Evolutionary conservation across 2,113 vertebrate species (phyloP).

Genomic region (Odontophorus gujanensis): DNA sequence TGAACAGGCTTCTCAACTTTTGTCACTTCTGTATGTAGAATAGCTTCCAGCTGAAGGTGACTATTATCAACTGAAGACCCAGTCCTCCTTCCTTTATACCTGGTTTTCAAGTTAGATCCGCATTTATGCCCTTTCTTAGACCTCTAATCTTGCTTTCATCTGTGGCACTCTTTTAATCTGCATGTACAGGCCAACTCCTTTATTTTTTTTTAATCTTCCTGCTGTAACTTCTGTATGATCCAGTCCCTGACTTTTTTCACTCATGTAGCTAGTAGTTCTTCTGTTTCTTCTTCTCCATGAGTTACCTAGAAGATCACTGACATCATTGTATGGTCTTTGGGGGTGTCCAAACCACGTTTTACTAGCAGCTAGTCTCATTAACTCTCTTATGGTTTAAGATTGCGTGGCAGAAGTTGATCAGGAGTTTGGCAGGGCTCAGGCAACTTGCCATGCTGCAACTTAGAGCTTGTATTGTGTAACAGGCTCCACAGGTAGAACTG

Average conservation of each 20-base stretch:
- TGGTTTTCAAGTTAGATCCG: neutral
- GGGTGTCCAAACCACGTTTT: neutral
- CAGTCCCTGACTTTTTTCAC: neutral
- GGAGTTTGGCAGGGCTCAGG: neutral
- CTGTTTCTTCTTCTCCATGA: neutral
- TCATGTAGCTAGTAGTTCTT: neutral
- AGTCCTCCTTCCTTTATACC: neutral
- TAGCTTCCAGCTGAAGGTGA: neutral
- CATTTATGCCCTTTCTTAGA: neutral
- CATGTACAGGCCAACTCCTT: neutral
- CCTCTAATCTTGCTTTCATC: neutral
- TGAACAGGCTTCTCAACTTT: neutral
- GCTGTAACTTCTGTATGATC: neutral
- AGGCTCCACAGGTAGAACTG: conserved; percentile 9
- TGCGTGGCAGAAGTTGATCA: neutral
- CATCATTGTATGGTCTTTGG: neutral
- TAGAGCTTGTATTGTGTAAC: neutral
- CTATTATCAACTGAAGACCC: neutral
- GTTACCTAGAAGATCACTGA: neutral
- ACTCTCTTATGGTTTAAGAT: neutral
- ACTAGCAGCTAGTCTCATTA: neutral
- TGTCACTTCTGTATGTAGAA: neutral
- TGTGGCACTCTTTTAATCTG: neutral
- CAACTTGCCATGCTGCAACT: neutral
- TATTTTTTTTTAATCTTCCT: neutral